phyloP scores from a whole-genome alignment of 2,888 invertebrate species.

The Ectemnius continuus region DNA sequence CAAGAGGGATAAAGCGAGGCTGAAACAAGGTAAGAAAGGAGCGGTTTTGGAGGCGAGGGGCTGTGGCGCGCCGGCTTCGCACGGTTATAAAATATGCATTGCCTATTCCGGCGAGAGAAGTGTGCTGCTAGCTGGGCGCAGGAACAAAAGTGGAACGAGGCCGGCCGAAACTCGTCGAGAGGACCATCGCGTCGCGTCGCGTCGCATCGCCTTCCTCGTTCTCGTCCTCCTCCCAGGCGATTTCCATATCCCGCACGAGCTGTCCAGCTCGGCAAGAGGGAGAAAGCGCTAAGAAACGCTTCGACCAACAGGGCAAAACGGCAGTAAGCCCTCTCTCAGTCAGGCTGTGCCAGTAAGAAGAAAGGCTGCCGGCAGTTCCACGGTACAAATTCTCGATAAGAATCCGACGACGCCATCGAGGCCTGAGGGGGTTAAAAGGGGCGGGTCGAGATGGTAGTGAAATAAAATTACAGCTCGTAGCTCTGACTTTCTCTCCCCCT shows the following conservation, averaged over 20 bases:
- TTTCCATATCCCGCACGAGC: constrained; percentile 67
- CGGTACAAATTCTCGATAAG: constrained; percentile 72
- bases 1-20: background rate
- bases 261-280: constrained; percentile 14
- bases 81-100: constrained; percentile 73
- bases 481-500: background rate
- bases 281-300: background rate
- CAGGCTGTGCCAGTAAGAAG: background rate
- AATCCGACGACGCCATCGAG: constrained; percentile 58
- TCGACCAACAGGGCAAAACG: constrained; percentile 16
- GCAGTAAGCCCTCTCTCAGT: background rate
- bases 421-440: background rate
- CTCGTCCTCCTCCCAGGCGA: constrained; percentile 23
- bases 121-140: constrained; percentile 28
- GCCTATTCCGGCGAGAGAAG: constrained; percentile 57
- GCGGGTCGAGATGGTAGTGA: constrained; percentile 47
- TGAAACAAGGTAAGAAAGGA: constrained; percentile 7
- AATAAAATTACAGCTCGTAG: constrained; percentile 69
- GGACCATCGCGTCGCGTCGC: no score
- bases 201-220: constrained; percentile 20
- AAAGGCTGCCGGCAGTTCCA: constrained; percentile 31
- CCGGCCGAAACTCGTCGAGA: constrained; percentile 54
- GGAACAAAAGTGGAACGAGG: constrained; percentile 66
- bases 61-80: constrained; percentile 48
- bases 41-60: background rate